Evolutionary conservation across 2,888 invertebrate species (phyloP).

Genomic region (Dendrolimus houi): DNA sequence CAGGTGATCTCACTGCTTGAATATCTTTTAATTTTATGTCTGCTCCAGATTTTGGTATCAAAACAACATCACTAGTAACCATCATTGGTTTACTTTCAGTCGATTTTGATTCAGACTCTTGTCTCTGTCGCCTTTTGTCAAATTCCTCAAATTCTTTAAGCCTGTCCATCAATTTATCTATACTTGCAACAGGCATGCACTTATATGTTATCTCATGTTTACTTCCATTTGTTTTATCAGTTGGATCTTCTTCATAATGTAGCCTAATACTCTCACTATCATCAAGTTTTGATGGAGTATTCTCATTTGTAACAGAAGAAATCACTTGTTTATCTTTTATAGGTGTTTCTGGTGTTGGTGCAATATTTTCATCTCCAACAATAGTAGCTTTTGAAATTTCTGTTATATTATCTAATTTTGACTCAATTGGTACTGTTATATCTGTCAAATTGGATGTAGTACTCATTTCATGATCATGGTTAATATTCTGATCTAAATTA

Average conservation of each 20-base stretch:
- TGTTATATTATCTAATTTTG: slow-evolving; percentile 4
- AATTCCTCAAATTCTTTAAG: slow-evolving; percentile 70
- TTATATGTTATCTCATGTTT: slow-evolving; percentile 55
- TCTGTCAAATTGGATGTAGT: slow-evolving; percentile 10
- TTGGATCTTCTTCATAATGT: slow-evolving; percentile 61
- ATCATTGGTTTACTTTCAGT: slow-evolving; percentile 56
- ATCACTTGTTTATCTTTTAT: slow-evolving; percentile 48
- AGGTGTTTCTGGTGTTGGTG: slow-evolving; percentile 45
- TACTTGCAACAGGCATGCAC: slow-evolving; percentile 55
- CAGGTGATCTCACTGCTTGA: slow-evolving; percentile 61
- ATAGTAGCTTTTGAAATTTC: slow-evolving; percentile 16
- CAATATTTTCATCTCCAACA: slow-evolving; percentile 41
- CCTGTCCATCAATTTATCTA: slow-evolving; percentile 69
- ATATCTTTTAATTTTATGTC: slow-evolving; percentile 67
- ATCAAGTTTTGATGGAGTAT: slow-evolving; percentile 57
- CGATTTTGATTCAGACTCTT: slow-evolving; percentile 53
- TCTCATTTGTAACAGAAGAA: slow-evolving; percentile 38
- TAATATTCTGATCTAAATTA: slow-evolving; percentile 59
- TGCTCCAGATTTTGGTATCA: slow-evolving; percentile 64
- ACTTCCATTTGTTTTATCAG: slow-evolving; percentile 47
- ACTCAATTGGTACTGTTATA: slow-evolving; percentile 7
- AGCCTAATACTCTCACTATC: slow-evolving; percentile 65
- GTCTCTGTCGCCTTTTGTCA: slow-evolving; percentile 63
- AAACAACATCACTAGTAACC: slow-evolving; percentile 67
- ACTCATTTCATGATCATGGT: slow-evolving; percentile 43